phyloP scores from a whole-genome alignment of 2,888 invertebrate species.

The Phragmatobia fuliginosa region DNA sequence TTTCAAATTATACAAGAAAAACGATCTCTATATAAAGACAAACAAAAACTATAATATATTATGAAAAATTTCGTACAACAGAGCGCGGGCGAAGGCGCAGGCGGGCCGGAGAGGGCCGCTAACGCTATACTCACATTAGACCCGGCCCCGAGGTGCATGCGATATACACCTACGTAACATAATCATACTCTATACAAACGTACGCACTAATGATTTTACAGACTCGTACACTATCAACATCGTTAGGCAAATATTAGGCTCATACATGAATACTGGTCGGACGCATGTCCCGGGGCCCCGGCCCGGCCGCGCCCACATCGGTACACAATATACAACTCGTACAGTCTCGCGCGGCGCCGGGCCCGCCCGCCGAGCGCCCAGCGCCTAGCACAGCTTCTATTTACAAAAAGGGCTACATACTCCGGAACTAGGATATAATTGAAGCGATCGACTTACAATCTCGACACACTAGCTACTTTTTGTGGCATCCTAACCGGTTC shows the following conservation, averaged over 20 bases:
- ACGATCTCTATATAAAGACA: conserved; percentile 83
- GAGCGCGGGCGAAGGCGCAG: conserved; percentile 66
- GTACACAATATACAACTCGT: conserved; percentile 33
- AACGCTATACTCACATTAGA: conserved; percentile 44
- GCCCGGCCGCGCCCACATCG: conserved; percentile 28
- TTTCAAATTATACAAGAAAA: conserved; percentile 83
- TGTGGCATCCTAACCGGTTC: conserved; percentile 13
- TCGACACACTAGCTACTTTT: conserved; percentile 23
- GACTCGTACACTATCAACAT: conserved; percentile 37
- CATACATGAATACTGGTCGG: conserved; percentile 26
- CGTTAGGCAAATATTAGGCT: conserved; percentile 54
- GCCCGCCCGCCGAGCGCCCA: conserved; percentile 36
- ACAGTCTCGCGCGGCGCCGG: conserved; percentile 39
- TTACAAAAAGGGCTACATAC: conserved; percentile 74
- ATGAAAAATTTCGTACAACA: conserved; percentile 83
- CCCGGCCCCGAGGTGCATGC: conserved; percentile 30
- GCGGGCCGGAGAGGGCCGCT: conserved; percentile 61
- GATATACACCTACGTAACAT: conserved; percentile 38
- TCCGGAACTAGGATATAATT: conserved; percentile 79
- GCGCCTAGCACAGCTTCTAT: conserved; percentile 28
- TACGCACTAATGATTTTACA: conserved; percentile 53
- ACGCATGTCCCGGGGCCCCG: conserved; percentile 36
- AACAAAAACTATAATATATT: conserved; percentile 85
- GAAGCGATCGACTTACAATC: conserved; percentile 76
- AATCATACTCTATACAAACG: conserved; percentile 51